Percentiles rank a stretch among this genome's conserved stretches.
Evolutionary conservation across 2,888 invertebrate genomes (phyloP).

Genomic region (Plagodis pulveraria): DNA sequence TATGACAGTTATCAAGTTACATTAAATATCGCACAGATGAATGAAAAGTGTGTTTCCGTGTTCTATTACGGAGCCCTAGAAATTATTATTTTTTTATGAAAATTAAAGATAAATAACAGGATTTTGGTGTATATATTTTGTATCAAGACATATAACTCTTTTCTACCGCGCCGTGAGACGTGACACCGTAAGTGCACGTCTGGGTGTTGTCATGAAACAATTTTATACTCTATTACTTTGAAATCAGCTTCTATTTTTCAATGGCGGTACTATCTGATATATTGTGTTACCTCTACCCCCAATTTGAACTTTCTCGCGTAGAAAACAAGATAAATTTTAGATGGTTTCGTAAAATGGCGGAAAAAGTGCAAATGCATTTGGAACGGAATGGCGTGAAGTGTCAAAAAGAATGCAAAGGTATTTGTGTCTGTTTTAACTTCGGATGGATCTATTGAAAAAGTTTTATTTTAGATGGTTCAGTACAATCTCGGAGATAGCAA

Average conservation of each 20-base stretch:
- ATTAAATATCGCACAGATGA: no score
- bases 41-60: no score
- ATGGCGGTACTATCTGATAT: slow-evolving; percentile 12
- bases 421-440: slow-evolving; percentile 19
- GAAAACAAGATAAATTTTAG: slow-evolving; percentile 9
- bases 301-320: slow-evolving; percentile 13
- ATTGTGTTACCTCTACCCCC: slow-evolving; percentile 1
- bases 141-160: slow-evolving; percentile 14
- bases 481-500: no score
- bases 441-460: slow-evolving; percentile 3
- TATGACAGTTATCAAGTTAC: no score
- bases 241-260: slow-evolving; percentile 29
- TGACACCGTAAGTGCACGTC: slow-evolving; percentile 35
- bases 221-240: slow-evolving; percentile 32
- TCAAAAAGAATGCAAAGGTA: slow-evolving; percentile 26
- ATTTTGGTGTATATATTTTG: background rate
- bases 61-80: no score
- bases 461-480: background rate
- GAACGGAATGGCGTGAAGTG: slow-evolving; percentile 38
- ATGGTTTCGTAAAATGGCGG: slow-evolving; percentile 2
- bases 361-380: slow-evolving; percentile 40
- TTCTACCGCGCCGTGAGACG: slow-evolving; percentile 12
- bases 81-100: no score
- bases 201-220: slow-evolving; percentile 30
- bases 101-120: no score